A percentile compares a stretch with the other conserved stretches of the same genome.
These are phyloP conservation scores for Scaptomyza parva DNA, from an alignment of 2,888 invertebrate species.

Conservation along the genomic window DNA sequence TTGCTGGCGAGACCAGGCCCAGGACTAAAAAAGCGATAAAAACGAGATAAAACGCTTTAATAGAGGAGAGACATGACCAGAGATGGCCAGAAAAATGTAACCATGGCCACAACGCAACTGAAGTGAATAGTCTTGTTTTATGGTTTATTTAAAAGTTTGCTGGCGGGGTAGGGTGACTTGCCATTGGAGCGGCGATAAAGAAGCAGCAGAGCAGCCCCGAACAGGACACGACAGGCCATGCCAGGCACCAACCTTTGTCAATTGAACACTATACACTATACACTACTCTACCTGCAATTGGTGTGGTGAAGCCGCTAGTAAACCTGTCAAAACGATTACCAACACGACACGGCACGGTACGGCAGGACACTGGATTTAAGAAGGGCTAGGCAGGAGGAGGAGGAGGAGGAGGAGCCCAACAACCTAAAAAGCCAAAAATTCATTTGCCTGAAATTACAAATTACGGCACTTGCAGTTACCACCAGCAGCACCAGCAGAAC, in stretches of 20 bases:
- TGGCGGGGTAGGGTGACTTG: conserved; percentile 24
- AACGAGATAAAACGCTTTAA: conserved; percentile 74
- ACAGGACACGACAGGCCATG: conserved; percentile 4
- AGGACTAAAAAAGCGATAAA: conserved; percentile 75
- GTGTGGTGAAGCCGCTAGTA: conserved; percentile 33
- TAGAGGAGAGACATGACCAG: conserved; percentile 33
- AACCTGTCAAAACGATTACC: conserved; percentile 69
- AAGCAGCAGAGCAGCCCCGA: conserved; percentile 37
- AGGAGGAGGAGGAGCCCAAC: conserved; percentile 1
- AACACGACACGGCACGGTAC: conserved; percentile 24
- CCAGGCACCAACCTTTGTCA: conserved; percentile 55
- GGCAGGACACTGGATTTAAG: background rate
- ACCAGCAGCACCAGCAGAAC: conserved; percentile 25
- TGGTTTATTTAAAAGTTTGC: conserved; percentile 77
- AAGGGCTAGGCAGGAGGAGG: background rate
- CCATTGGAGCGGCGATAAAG: conserved; percentile 55
- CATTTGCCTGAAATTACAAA: conserved; percentile 79
- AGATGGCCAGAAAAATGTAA: conserved; percentile 45
- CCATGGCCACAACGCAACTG: conserved; percentile 75
- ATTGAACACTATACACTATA: conserved; percentile 64
- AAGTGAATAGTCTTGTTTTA: conserved; percentile 80
- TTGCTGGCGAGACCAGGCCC: conserved; percentile 24
- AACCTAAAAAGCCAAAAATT: conserved; percentile 71
- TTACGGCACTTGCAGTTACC: conserved; percentile 75
- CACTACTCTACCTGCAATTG: conserved; percentile 55